phyloP scores from a whole-genome alignment of 1,140 invertebrate genomes.

The Neuroterus valhalla region DNA sequence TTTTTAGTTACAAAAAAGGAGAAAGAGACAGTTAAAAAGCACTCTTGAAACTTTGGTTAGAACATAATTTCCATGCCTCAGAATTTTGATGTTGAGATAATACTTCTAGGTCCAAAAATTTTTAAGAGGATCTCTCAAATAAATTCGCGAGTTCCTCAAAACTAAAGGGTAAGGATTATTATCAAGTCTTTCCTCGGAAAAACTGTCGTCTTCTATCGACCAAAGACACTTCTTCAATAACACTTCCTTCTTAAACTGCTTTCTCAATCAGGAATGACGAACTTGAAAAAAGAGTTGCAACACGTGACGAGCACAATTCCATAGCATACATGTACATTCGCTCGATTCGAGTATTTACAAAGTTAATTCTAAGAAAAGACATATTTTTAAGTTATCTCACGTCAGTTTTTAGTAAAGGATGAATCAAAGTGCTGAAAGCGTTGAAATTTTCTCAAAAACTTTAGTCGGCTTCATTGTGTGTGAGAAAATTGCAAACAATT shows the following conservation, averaged over 20 bases:
- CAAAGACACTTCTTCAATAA: slow-evolving; percentile 28
- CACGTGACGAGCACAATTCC: slow-evolving; percentile 48
- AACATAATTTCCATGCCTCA: too few relatives aligned
- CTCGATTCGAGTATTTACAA: slow-evolving; percentile 49
- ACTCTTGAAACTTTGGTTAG: too few relatives aligned
- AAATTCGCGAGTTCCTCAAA: slow-evolving; percentile 33
- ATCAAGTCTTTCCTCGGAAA: slow-evolving; percentile 18
- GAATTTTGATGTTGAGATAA: too few relatives aligned
- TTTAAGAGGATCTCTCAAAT: neutral
- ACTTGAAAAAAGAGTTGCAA: slow-evolving; percentile 43
- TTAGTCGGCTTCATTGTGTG: neutral
- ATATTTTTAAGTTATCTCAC: slow-evolving; percentile 46
- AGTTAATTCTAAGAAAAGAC: slow-evolving; percentile 40
- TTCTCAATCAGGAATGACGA: slow-evolving; percentile 39
- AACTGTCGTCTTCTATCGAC: slow-evolving; percentile 42
- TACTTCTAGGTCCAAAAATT: too few relatives aligned
- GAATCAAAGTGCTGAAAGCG: slow-evolving; percentile 1
- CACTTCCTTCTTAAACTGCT: slow-evolving; percentile 33
- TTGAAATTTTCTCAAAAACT: neutral
- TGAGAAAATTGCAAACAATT: neutral
- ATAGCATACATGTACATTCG: slow-evolving; percentile 58
- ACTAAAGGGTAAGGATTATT: too few relatives aligned
- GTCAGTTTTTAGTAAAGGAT: slow-evolving; percentile 14
- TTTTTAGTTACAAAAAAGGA: too few relatives aligned
- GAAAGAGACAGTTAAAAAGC: too few relatives aligned